Conservation (phyloP, 2,113 vertebrate genomes). For the Corythaixoides concolor region DNA sequence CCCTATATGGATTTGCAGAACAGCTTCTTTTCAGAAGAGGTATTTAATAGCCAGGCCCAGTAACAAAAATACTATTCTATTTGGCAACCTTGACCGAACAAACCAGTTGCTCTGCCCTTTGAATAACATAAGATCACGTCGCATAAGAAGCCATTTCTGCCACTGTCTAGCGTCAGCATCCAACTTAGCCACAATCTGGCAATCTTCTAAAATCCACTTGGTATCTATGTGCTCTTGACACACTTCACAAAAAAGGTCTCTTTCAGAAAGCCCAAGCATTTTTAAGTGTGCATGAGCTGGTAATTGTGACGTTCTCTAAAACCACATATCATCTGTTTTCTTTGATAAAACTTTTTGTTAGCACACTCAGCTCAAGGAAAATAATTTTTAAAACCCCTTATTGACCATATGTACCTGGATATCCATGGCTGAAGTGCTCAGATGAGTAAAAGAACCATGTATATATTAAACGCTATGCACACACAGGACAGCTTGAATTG, state of each 20-base stretch:
- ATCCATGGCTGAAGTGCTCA: background rate
- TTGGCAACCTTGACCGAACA: constrained; percentile 2
- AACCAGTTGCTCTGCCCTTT: constrained; percentile 37
- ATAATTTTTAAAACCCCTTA: background rate
- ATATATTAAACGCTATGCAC: background rate
- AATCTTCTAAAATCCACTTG: background rate
- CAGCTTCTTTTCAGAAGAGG: background rate
- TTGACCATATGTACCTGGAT: background rate
- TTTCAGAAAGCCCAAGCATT: background rate
- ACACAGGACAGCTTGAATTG: background rate
- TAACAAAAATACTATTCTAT: constrained; percentile 13
- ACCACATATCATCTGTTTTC: background rate
- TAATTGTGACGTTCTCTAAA: background rate
- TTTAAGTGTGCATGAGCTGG: background rate
- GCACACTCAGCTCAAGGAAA: background rate
- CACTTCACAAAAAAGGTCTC: background rate
- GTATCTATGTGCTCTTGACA: background rate
- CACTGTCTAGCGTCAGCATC: background rate
- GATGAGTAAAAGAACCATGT: background rate
- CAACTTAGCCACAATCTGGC: background rate
- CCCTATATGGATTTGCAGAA: background rate
- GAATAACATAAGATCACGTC: background rate
- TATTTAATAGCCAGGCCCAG: background rate
- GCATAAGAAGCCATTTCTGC: background rate
- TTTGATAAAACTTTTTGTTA: background rate